phyloP scores from a whole-genome alignment of 2,888 invertebrate species.

The Spatulosminthurus flaviceps region DNA sequence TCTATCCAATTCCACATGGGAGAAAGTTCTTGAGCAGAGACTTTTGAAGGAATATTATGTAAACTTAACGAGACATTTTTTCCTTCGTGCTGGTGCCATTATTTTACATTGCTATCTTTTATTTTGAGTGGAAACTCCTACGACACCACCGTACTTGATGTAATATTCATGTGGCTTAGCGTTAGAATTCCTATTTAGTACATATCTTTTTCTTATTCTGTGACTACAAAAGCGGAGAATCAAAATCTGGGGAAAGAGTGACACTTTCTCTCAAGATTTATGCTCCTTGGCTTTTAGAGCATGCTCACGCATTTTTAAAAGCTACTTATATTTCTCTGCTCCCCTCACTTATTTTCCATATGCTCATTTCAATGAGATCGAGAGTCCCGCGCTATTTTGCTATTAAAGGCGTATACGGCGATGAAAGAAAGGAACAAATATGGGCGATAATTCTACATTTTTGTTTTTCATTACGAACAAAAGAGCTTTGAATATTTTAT shows the following conservation, averaged over 20 bases:
- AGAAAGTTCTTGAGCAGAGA: background rate
- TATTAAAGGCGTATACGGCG: too few species aligned
- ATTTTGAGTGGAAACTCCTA: background rate
- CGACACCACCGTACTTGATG: too few species aligned
- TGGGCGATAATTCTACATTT: too few species aligned
- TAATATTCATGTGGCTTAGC: slow-evolving; percentile 8
- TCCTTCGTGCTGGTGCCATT: background rate
- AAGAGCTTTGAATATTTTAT: too few species aligned
- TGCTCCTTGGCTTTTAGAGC: background rate
- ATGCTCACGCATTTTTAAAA: background rate
- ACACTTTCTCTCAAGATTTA: background rate
- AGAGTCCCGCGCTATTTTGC: too few species aligned
- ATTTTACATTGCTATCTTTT: background rate
- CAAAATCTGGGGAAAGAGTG: background rate
- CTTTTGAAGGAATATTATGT: background rate
- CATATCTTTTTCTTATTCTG: too few species aligned
- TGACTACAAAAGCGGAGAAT: background rate
- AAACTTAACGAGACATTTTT: background rate
- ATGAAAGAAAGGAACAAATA: too few species aligned
- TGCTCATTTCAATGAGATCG: background rate
- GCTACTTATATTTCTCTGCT: background rate
- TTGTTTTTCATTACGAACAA: too few species aligned
- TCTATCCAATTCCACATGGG: too few species aligned
- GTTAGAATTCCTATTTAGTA: background rate
- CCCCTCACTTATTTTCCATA: background rate